These are phyloP conservation scores for Sphenodon punctatus DNA, from an alignment of 2,797 vertebrate species.

Conservation along the genomic window DNA sequence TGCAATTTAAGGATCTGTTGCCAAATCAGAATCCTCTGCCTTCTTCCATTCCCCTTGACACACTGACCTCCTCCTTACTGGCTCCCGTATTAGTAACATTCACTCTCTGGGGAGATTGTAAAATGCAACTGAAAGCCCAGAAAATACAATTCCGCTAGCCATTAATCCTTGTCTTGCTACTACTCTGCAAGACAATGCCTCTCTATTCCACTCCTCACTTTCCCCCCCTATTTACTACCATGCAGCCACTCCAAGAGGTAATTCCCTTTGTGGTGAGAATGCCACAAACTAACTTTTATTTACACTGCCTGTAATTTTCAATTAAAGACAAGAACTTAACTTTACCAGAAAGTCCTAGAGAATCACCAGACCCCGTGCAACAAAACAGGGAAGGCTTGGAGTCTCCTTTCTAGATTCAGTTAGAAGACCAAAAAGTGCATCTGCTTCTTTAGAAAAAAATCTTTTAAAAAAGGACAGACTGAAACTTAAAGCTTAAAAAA, in stretches of 20 bases:
- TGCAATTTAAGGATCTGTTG: neutral
- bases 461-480: no score
- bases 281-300: conserved; percentile 56
- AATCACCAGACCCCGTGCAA: neutral
- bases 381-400: conserved; percentile 21
- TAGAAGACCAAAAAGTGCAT: no score
- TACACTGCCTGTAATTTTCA: conserved; percentile 64
- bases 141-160: conserved; percentile 59
- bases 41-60: conserved; percentile 37
- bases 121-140: conserved; percentile 48
- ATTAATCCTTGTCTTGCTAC: conserved; percentile 73
- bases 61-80: neutral
- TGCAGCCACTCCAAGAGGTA: conserved; percentile 59
- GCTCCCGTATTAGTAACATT: conserved; percentile 47
- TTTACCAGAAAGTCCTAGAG: conserved; percentile 17
- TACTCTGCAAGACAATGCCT: conserved; percentile 64
- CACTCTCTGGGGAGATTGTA: conserved; percentile 49
- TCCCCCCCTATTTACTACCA: conserved; percentile 34
- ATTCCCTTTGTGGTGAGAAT: conserved; percentile 65
- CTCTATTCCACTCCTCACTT: conserved; percentile 53
- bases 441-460: no score
- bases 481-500: no score
- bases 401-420: no score
- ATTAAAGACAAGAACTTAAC: conserved; percentile 64
- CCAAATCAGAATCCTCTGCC: neutral